Base-by-base conservation (phyloP, 2,888 invertebrate genomes). In the Cinara cedri region DNA sequence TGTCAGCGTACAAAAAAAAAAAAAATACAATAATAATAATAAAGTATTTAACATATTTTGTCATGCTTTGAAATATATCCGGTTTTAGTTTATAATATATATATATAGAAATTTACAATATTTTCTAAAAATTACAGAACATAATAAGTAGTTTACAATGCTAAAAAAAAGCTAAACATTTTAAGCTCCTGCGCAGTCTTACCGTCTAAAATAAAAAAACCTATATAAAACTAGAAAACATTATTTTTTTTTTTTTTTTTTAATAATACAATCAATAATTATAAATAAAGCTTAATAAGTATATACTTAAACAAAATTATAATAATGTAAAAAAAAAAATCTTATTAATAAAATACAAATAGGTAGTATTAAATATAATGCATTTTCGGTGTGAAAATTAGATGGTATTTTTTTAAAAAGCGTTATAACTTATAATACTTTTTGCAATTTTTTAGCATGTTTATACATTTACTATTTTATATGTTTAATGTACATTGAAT, bases 191-290 rank as follows among this genome's bases (percentile, higher is more conserved):
- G 6, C 78, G 6, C 78, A 78, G 78, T 78, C 78, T 78, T 70
- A 78, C 70, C 49, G 21, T 46, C 76, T 76, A 70, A 57, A 51
- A 60, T 51, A 60, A 26, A 63, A n/a, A 6, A 8, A 51, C 21
- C 13, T 49, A 65, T 63, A 65, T 63, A 75, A 11, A 75, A 75
- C 74, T 65, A 75, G 49, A 75, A 75, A 75, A 75, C 57, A 75
- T 16, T 34, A 4, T 34, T 34, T 4, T 34, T 34, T 34, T 4
- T 34, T 34, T 34, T 34, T 34, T 44, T 44, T 34, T 72, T 49
- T 42, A 54, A 55, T 51, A 42, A 63, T 63, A 49, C 13, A 14
- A 46, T 65, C 16, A 34, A n/a, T 11, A 72, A 55, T 26, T 13
- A 19, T 34, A 51, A 42, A 65, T 65, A 75, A 75, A 75, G 42